These are phyloP conservation scores for Sclerodermus sp. DNA, from an alignment of 2,888 invertebrate genomes.

Conservation along the genomic window DNA sequence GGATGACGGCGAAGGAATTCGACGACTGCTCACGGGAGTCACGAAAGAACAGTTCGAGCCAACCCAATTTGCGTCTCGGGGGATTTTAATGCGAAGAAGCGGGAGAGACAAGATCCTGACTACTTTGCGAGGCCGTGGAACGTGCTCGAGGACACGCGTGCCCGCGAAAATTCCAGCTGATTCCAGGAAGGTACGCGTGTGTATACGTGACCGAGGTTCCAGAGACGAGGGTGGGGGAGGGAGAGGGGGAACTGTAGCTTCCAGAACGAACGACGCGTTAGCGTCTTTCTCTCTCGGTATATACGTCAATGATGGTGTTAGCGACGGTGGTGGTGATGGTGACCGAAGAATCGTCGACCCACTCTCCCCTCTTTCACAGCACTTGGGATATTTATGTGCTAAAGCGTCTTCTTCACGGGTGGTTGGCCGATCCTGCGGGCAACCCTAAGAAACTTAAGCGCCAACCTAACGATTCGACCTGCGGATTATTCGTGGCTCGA, in stretches of 20 bases:
- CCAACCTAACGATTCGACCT: conserved; percentile 20
- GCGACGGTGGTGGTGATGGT: too few relatives aligned
- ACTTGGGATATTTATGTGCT: conserved; percentile 24
- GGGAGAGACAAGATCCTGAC: not conserved
- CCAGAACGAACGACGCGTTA: too few relatives aligned
- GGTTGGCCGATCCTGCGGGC: conserved; percentile 5
- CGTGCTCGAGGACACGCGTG: conserved; percentile 19
- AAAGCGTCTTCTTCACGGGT: conserved; percentile 8
- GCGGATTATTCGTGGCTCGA: conserved; percentile 13
- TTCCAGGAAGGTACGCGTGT: conserved; percentile 9
- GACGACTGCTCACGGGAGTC: not conserved
- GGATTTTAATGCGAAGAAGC: not conserved
- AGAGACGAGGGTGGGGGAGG: too few relatives aligned
- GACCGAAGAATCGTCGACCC: not conserved
- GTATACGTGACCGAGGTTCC: conserved; percentile 27
- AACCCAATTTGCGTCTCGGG: too few relatives aligned
- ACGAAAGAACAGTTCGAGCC: too few relatives aligned
- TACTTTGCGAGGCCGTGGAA: conserved; percentile 2
- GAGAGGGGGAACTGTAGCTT: too few relatives aligned
- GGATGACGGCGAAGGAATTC: not conserved
- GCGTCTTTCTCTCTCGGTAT: too few relatives aligned
- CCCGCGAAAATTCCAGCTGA: conserved; percentile 1
- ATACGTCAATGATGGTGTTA: not conserved
- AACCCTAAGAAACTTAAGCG: conserved; percentile 30
- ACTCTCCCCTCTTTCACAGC: conserved; percentile 5